Percentiles rank a stretch among this genome's conserved stretches.
These are phyloP conservation scores for Cichladusa arquata DNA, from an alignment of 2,113 vertebrate species.

Conservation along the genomic window DNA sequence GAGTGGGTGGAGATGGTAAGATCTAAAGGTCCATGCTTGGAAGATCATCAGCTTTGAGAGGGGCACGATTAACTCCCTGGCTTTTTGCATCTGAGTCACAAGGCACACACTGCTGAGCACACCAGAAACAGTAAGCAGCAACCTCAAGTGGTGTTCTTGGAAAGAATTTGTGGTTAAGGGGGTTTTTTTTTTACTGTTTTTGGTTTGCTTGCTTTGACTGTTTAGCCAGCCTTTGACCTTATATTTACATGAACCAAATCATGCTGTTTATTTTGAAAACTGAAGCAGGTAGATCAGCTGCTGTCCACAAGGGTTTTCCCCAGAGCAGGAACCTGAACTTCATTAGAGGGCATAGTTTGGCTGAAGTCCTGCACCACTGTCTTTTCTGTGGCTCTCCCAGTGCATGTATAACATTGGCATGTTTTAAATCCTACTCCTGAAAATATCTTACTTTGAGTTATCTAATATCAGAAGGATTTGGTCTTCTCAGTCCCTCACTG, in stretches of 20 bases:
- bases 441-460: neutral
- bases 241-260: neutral
- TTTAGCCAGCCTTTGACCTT: neutral
- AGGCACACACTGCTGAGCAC: neutral
- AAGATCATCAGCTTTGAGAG: neutral
- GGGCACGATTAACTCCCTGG: neutral
- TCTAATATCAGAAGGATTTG: neutral
- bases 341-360: neutral
- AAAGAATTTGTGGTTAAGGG: neutral
- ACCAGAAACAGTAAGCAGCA: neutral
- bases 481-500: neutral
- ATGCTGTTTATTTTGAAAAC: neutral
- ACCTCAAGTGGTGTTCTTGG: neutral
- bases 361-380: neutral
- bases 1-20: neutral
- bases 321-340: neutral
- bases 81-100: neutral
- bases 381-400: neutral
- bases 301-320: neutral
- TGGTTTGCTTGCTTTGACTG: neutral
- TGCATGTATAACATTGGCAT: neutral
- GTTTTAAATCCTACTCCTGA: neutral
- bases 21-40: neutral
- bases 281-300: neutral
- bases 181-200: neutral